phyloP scores from a whole-genome alignment of 2,888 invertebrate species.

The Cantharis rufa region DNA sequence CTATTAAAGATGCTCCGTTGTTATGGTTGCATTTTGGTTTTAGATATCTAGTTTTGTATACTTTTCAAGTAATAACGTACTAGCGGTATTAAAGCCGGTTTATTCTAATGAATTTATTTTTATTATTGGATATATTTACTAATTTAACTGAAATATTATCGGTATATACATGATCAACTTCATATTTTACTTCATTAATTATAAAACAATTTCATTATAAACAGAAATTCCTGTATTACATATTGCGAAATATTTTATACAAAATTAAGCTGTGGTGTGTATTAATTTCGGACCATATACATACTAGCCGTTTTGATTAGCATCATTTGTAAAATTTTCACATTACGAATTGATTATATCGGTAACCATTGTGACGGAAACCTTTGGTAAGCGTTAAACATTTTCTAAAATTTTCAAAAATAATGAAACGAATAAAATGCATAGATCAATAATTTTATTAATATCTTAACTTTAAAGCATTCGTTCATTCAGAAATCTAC shows the following conservation, averaged over 20 bases:
- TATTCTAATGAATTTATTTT: no score
- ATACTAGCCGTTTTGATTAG: neutral
- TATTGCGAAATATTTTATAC: no score
- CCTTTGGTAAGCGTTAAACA: neutral
- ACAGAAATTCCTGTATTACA: no score
- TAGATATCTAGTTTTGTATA: neutral
- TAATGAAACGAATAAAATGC: neutral
- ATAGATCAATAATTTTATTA: neutral
- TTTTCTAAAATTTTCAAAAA: neutral
- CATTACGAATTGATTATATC: neutral
- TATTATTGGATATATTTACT: no score
- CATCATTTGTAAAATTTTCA: neutral
- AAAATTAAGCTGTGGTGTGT: no score
- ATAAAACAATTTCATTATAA: neutral
- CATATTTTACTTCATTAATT: neutral
- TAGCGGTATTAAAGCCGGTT: no score
- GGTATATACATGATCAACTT: neutral
- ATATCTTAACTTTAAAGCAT: neutral
- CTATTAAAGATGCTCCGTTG: neutral
- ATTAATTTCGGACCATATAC: neutral
- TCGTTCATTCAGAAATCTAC: neutral
- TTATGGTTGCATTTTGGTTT: no score
- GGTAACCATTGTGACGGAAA: neutral
- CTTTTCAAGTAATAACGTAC: no score
- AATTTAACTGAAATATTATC: no score